Conservation (phyloP, 1,140 invertebrate species). For the Sycophaga agraensis region DNA sequence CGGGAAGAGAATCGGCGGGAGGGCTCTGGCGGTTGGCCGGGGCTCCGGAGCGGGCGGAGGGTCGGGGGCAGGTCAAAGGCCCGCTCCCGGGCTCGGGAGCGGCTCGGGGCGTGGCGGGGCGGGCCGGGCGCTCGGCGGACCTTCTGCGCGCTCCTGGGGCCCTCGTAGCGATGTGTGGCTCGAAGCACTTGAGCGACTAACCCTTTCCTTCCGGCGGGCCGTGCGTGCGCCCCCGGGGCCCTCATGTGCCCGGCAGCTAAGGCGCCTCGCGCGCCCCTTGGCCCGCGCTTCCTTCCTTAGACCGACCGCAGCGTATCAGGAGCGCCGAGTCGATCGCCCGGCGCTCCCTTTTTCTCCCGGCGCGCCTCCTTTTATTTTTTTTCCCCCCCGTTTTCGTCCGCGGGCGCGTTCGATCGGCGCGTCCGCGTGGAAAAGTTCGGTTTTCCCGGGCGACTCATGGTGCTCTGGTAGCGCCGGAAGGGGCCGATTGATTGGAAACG, state of each 20-base stretch:
- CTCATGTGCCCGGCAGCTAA: background rate
- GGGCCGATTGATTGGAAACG: slow-evolving; percentile 59
- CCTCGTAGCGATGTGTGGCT: slow-evolving; percentile 55
- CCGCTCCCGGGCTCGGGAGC: background rate
- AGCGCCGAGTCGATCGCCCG: slow-evolving; percentile 38
- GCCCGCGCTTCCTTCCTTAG: slow-evolving; percentile 22
- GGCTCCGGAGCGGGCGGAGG: background rate
- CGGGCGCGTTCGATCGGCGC: background rate
- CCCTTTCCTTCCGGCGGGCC: slow-evolving; percentile 46
- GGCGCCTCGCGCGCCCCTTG: background rate
- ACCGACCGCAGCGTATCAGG: slow-evolving; percentile 38
- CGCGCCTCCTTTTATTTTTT: slow-evolving; percentile 15
- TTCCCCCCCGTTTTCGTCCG: background rate
- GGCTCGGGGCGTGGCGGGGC: no score
- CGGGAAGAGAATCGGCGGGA: no score
- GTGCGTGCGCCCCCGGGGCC: background rate
- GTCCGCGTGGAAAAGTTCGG: slow-evolving; percentile 58
- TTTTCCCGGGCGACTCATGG: slow-evolving; percentile 54
- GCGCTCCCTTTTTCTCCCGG: no score
- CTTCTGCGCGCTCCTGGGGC: slow-evolving; percentile 45
- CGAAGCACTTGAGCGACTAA: slow-evolving; percentile 57
- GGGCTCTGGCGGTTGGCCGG: background rate
- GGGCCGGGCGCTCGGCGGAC: slow-evolving; percentile 29
- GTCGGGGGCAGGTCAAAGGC: slow-evolving; percentile 13
- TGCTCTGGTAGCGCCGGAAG: slow-evolving; percentile 57